Evolutionary conservation across 2,113 vertebrate genomes (phyloP), one percentile per base, ranked within the genome.

Genomic region (Dromas ardeola): DNA sequence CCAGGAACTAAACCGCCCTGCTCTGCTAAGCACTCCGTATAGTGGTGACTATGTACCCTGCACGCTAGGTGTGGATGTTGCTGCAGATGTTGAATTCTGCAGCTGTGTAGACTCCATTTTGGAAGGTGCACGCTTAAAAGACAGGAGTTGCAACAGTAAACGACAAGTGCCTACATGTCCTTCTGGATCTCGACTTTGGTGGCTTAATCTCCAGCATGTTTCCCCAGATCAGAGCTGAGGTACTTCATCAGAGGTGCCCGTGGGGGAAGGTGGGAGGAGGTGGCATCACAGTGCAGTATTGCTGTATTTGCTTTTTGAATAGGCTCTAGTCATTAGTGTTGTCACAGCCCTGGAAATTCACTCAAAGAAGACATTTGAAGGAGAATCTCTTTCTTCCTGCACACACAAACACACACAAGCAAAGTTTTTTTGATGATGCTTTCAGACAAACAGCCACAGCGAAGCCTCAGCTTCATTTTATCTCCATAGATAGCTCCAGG

Each of bases 391-490:
- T 88, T 91, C 38, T 90, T 96, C 63, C 74, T 56, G 52, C 42
- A 67, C 38, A 55, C 52, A 72, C 19, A 87, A 91, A 82, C 40
- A 78, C 22, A 63, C n/a, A 61, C 32, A 74, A 58, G 26, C 49
- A 65, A 77, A n/a, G 70, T 43, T 90, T 93, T 84, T 96, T 80
- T 89, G 36, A 71, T 72, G 25, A 71, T 32, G 67, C 52, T 89
- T 97, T 95, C 63, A 84, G 85, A 96, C 58, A 66, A 93, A 85
- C 76, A 88, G 36, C 59, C 63, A 80, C 50, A 49, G 81, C 45
- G 93, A 95, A 96, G 67, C 92, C 66, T 88, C 63, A 62, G 81
- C 59, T 94, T 96, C 71, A 84, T 95, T 93, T 96, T 80, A 92
- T 94, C 94, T 96, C 85, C 49, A 81, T 45, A 88, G 83, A 91